These are phyloP conservation scores for Dissostichus mawsoni DNA, from an alignment of 2,113 vertebrate genomes.

Conservation along the genomic window DNA sequence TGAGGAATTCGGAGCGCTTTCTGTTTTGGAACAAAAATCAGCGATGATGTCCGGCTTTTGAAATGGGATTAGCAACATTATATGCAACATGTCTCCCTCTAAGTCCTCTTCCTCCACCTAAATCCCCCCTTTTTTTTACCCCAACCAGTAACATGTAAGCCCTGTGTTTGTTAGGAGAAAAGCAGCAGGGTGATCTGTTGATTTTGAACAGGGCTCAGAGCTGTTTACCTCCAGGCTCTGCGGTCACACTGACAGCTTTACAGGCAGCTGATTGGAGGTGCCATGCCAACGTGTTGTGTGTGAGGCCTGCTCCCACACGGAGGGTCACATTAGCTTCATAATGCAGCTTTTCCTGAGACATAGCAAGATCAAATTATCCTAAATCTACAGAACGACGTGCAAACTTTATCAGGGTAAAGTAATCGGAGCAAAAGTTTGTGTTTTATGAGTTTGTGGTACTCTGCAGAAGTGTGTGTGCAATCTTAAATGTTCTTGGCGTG, in stretches of 20 bases:
- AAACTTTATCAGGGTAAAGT: not conserved
- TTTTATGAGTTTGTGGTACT: not conserved
- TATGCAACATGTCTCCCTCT: conserved; percentile 29
- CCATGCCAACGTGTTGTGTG: conserved; percentile 50
- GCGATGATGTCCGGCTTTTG: conserved; percentile 38
- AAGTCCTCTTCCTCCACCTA: not conserved
- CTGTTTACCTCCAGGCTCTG: conserved; percentile 57
- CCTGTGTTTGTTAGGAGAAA: conserved; percentile 36
- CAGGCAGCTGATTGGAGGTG: conserved; percentile 74
- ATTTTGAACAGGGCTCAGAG: conserved; percentile 67
- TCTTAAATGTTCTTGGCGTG: not conserved
- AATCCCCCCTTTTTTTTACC: conserved; percentile 3
- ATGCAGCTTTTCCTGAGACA: not conserved
- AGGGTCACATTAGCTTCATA: not conserved
- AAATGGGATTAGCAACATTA: conserved; percentile 39
- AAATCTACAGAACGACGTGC: not conserved
- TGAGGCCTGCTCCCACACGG: conserved; percentile 38
- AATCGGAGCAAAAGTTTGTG: not conserved
- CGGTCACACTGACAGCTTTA: conserved; percentile 79
- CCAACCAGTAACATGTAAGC: conserved; percentile 34
- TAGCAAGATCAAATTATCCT: not conserved
- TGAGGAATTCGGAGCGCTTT: conserved; percentile 10
- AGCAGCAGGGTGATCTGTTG: conserved; percentile 50
- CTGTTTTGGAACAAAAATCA: conserved; percentile 35
- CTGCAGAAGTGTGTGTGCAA: not conserved